phyloP scores from a whole-genome alignment of 2,113 vertebrate genomes.

The Chamaea fasciata region DNA sequence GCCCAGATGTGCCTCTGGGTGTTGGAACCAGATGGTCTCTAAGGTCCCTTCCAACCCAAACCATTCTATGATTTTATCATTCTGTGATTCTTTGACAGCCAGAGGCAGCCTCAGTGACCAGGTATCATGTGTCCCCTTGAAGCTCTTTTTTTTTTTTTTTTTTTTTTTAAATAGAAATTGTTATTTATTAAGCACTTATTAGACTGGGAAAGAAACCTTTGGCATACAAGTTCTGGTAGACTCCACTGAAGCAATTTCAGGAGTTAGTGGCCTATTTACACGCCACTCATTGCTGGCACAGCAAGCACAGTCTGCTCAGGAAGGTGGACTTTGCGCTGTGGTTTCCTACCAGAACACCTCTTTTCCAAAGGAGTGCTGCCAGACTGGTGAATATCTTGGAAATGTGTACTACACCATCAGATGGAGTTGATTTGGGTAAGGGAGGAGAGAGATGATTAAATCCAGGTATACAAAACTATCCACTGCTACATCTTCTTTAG shows the following conservation, averaged over 20 bases:
- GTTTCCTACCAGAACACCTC: neutral
- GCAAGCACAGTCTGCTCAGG: neutral
- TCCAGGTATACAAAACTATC: neutral
- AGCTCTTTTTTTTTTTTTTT: neutral
- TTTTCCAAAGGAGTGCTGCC: neutral
- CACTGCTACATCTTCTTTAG: neutral
- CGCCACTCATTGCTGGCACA: neutral
- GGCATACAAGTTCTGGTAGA: neutral
- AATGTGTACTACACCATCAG: neutral
- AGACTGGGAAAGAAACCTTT: neutral
- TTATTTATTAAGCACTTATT: neutral
- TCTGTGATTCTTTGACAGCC: neutral
- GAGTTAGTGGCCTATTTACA: neutral
- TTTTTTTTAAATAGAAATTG: neutral
- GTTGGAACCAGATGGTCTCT: neutral
- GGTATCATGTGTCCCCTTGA: neutral
- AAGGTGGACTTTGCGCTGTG: neutral
- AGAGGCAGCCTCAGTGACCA: neutral
- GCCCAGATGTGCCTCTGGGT: neutral
- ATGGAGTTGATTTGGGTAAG: neutral
- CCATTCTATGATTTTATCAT: neutral
- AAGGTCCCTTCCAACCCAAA: neutral
- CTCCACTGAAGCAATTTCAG: neutral
- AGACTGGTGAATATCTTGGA: neutral
- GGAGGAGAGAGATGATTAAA: neutral